Percentiles rank a stretch among this genome's conserved stretches.
These are phyloP conservation scores for Fregetta grallaria DNA, from an alignment of 2,113 vertebrate species.

Conservation along the genomic window DNA sequence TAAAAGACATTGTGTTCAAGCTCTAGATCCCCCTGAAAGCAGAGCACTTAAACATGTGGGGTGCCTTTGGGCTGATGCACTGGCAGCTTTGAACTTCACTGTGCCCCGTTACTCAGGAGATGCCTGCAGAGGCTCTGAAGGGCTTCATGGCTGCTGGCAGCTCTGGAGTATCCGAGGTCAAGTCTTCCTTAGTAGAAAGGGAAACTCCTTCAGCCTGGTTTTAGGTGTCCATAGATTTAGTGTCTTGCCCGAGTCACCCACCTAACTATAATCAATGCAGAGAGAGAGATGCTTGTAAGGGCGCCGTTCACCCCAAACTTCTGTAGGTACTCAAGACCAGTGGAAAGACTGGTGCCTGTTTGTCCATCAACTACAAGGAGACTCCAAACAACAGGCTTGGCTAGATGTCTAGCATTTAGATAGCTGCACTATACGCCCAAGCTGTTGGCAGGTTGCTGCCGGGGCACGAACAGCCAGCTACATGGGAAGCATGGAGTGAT, in stretches of 20 bases:
- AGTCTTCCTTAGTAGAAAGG: neutral
- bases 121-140: neutral
- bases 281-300: neutral
- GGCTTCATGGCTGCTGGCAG: neutral
- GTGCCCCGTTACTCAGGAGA: neutral
- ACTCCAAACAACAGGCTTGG: neutral
- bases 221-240: neutral
- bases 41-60: rapidly evolving
- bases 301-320: neutral
- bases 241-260: neutral
- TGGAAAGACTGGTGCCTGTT: neutral
- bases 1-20: neutral
- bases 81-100: neutral
- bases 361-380: neutral
- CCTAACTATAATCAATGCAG: neutral
- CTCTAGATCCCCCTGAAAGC: neutral
- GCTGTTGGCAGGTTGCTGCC: neutral
- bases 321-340: neutral
- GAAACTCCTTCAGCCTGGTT: neutral
- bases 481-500: neutral
- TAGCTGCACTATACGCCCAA: neutral
- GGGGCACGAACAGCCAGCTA: neutral
- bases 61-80: neutral
- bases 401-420: neutral
- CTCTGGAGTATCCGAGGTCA: neutral